phyloP scores from a whole-genome alignment of 2,113 vertebrate species.

The Phycodurus eques region DNA sequence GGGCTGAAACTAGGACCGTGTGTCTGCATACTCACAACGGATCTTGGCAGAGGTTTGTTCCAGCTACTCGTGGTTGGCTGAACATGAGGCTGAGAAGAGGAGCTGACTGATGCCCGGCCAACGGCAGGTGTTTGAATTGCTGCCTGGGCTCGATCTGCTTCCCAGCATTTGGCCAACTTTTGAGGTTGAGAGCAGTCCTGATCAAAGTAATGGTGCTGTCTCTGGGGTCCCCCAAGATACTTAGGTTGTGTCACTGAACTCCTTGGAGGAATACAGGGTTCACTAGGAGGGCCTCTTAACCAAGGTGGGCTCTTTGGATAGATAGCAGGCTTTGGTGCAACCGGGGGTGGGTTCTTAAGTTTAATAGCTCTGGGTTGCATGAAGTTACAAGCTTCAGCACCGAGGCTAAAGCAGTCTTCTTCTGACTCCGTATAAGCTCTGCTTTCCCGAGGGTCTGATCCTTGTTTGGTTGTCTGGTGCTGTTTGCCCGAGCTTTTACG shows the following conservation, averaged over 20 bases:
- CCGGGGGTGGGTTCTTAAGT: slow-evolving; percentile 91
- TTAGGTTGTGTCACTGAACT: slow-evolving; percentile 67
- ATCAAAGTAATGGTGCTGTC: slow-evolving; percentile 59
- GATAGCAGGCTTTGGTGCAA: slow-evolving; percentile 88
- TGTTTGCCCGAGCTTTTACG: slow-evolving; percentile 79
- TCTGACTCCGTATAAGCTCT: slow-evolving; percentile 85
- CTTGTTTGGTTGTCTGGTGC: slow-evolving; percentile 72
- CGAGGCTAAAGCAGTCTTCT: slow-evolving; percentile 95
- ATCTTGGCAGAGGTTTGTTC: slow-evolving; percentile 53
- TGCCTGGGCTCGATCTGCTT: slow-evolving; percentile 49
- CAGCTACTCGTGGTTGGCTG: slow-evolving; percentile 58
- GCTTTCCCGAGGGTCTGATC: slow-evolving; percentile 77
- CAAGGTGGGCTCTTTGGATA: slow-evolving; percentile 81
- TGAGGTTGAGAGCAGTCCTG: slow-evolving; percentile 55
- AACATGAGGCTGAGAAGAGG: slow-evolving; percentile 54
- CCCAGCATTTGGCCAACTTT: slow-evolving; percentile 51
- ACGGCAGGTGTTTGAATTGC: slow-evolving; percentile 47
- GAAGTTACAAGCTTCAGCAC: slow-evolving; percentile 97
- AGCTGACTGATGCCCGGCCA: slow-evolving; percentile 44
- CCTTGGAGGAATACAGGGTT: slow-evolving; percentile 69
- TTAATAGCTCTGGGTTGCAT: slow-evolving; percentile 86
- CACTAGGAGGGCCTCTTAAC: slow-evolving; percentile 69
- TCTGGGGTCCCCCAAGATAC: slow-evolving; percentile 50
- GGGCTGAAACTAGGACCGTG: slow-evolving; percentile 47
- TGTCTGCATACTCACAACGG: slow-evolving; percentile 66